phyloP scores from a whole-genome alignment of 2,888 invertebrate genomes.

The Acrobasis suavella region DNA sequence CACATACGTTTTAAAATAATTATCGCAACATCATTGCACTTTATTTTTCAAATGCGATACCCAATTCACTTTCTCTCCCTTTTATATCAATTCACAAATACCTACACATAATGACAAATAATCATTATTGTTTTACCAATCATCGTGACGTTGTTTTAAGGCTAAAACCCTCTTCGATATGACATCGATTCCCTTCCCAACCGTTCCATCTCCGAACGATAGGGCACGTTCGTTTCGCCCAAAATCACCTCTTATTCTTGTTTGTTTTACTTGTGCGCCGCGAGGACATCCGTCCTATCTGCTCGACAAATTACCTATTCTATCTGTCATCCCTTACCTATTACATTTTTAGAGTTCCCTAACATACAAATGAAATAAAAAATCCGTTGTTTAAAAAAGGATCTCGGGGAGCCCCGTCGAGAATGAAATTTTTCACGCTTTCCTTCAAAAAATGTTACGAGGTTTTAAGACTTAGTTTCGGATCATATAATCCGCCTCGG shows the following conservation, averaged over 20 bases:
- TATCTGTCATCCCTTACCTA: conserved; percentile 51
- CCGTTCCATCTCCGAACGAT: conserved; percentile 15
- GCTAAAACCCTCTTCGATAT: neutral
- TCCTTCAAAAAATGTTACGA: too few species aligned
- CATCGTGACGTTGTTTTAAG: neutral
- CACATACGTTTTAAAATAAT: too few species aligned
- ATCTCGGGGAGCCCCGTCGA: too few species aligned
- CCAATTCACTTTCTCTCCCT: too few species aligned
- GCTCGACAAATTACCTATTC: conserved; percentile 58
- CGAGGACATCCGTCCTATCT: conserved; percentile 43
- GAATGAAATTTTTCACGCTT: too few species aligned
- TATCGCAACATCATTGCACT: too few species aligned
- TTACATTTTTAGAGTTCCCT: conserved; percentile 29
- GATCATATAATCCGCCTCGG: too few species aligned
- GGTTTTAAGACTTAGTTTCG: too few species aligned
- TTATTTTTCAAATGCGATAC: too few species aligned
- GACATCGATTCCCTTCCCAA: neutral
- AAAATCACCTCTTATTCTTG: conserved; percentile 26
- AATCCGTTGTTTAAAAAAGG: neutral
- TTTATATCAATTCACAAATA: too few species aligned
- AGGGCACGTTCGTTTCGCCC: conserved; percentile 14
- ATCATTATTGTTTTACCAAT: neutral
- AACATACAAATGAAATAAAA: neutral
- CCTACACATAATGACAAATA: too few species aligned
- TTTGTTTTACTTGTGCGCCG: conserved; percentile 42